phyloP scores from a whole-genome alignment of 2,797 vertebrate genomes.

The Vireo griseus region DNA sequence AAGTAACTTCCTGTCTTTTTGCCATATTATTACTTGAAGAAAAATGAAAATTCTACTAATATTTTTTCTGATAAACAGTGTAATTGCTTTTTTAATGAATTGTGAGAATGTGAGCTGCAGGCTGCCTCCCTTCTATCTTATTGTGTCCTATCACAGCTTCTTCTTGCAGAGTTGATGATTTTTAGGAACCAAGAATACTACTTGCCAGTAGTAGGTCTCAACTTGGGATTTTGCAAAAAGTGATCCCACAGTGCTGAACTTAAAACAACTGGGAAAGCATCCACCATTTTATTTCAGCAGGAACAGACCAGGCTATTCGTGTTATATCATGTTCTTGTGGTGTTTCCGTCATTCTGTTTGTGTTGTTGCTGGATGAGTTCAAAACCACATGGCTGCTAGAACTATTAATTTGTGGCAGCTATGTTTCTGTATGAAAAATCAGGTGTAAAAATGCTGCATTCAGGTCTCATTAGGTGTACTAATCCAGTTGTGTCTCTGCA shows the following conservation, averaged over 20 bases:
- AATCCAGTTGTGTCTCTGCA: neutral
- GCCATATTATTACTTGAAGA: neutral
- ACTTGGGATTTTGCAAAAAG: neutral
- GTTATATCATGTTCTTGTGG: accelerated
- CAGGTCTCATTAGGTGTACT: neutral
- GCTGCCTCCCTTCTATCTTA: neutral
- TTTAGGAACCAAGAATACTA: neutral
- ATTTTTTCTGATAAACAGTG: neutral
- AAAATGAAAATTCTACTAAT: neutral
- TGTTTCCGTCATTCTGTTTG: neutral
- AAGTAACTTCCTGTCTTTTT: neutral
- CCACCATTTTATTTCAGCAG: neutral
- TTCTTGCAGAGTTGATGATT: neutral
- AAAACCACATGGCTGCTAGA: neutral
- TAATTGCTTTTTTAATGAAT: neutral
- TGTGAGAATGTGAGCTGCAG: neutral
- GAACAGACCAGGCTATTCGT: neutral
- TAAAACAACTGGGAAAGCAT: neutral
- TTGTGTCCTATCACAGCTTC: neutral
- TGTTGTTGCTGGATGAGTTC: neutral
- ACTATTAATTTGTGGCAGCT: neutral
- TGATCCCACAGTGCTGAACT: neutral
- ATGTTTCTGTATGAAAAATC: neutral
- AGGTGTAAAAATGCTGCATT: neutral
- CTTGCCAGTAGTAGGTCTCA: neutral